Conservation (phyloP, 1,140 invertebrate genomes). For the Lepidurus apus region DNA sequence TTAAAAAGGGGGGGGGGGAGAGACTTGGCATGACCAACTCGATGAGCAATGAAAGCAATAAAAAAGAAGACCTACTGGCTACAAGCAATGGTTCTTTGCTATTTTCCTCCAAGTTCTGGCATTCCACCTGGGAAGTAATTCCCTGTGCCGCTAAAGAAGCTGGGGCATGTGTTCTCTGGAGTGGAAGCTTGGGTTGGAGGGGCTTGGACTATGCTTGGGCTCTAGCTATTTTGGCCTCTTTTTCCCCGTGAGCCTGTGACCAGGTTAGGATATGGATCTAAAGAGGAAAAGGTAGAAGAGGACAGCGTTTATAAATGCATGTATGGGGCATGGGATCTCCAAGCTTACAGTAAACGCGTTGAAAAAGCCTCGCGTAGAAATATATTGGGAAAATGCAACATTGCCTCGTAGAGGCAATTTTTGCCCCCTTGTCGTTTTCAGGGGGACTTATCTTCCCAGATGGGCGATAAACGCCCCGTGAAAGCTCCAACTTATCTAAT, state of each 20-base stretch:
- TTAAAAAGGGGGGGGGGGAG: too few species aligned
- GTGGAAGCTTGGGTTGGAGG: constrained; percentile 14
- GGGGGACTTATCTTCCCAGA: not conserved
- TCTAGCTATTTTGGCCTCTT: constrained; percentile 18
- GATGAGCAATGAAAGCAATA: not conserved
- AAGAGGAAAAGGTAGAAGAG: not conserved
- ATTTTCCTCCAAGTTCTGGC: not conserved
- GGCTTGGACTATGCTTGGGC: not conserved
- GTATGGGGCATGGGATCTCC: not conserved
- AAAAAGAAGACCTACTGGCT: not conserved
- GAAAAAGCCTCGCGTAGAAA: not conserved
- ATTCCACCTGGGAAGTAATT: not conserved
- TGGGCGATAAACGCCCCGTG: not conserved
- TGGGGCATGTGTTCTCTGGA: not conserved
- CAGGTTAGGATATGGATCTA: constrained; percentile 17
- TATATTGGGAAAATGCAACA: not conserved
- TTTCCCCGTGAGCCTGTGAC: constrained; percentile 16
- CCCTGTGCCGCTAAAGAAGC: not conserved
- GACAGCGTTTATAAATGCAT: not conserved
- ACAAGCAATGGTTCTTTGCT: not conserved
- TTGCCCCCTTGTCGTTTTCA: not conserved
- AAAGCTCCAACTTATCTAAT: not conserved
- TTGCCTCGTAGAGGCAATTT: not conserved
- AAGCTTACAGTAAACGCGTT: not conserved
- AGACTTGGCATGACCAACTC: not conserved